Percentiles rank a stretch among this genome's conserved stretches.
phyloP scores from a whole-genome alignment of 1,140 invertebrate species.

The Radopholus similis region DNA sequence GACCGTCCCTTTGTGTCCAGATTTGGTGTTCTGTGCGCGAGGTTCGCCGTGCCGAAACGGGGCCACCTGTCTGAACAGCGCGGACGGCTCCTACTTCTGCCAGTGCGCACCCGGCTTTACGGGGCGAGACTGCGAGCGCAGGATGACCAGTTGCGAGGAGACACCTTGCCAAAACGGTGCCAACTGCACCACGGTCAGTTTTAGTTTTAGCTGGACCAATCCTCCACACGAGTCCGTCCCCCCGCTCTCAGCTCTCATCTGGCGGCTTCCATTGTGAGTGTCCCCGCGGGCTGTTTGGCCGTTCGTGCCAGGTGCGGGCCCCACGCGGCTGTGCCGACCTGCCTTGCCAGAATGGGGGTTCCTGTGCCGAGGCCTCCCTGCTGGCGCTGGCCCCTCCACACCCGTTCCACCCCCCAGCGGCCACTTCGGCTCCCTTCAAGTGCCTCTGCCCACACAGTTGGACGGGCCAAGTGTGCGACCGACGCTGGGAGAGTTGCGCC shows the following conservation, averaged over 20 bases:
- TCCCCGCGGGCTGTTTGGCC: constrained; percentile 19
- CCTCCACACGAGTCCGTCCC: neutral
- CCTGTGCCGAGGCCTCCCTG: constrained; percentile 4
- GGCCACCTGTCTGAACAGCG: constrained; percentile 34
- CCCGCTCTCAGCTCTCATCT: neutral
- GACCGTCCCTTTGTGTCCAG: neutral
- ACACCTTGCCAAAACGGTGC: constrained; percentile 31
- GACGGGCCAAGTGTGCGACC: constrained; percentile 17
- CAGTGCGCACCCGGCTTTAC: constrained; percentile 53
- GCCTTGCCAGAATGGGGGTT: constrained; percentile 31
- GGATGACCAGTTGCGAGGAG: constrained; percentile 17
- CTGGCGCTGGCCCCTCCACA: neutral
- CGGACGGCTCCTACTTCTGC: constrained; percentile 53
- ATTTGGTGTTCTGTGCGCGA: constrained; percentile 26
- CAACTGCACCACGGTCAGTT: constrained; percentile 18
- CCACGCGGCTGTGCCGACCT: constrained; percentile 10
- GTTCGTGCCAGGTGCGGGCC: constrained; percentile 23
- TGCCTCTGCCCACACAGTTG: constrained; percentile 27
- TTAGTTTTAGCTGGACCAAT: neutral
- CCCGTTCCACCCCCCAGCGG: neutral
- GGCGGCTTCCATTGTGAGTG: constrained; percentile 28
- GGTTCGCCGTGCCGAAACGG: constrained; percentile 32
- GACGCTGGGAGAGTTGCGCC: neutral
- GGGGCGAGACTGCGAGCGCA: constrained; percentile 43
- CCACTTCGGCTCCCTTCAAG: neutral